Conservation (phyloP, 2,113 vertebrate species). For the Archilochus colubris region DNA sequence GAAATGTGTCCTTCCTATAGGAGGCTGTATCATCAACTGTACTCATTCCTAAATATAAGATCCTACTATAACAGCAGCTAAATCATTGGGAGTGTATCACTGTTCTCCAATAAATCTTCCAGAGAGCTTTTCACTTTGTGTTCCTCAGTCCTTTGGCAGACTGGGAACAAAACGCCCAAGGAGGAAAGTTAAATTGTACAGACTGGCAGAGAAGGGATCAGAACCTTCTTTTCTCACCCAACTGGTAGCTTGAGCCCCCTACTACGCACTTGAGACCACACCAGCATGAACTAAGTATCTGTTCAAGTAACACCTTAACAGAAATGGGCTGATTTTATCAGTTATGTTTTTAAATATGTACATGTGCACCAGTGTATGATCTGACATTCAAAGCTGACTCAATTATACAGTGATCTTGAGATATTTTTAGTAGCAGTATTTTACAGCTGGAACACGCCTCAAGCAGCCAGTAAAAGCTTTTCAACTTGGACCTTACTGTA, state of each 20-base stretch:
- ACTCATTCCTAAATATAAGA: not conserved
- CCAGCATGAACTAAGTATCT: not conserved
- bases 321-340: not conserved
- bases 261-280: not conserved
- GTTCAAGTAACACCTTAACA: not conserved
- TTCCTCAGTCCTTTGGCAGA: not conserved
- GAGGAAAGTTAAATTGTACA: not conserved
- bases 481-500: not conserved
- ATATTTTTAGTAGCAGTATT: constrained; percentile 3
- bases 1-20: not conserved
- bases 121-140: not conserved
- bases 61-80: not conserved
- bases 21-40: not conserved
- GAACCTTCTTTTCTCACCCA: not conserved
- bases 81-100: not conserved
- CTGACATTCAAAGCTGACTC: constrained; percentile 15
- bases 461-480: not conserved
- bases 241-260: not conserved
- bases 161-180: not conserved
- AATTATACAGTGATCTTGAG: not conserved
- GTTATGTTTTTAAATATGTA: not conserved
- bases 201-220: not conserved
- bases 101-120: not conserved
- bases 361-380: not conserved
- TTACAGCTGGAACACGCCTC: not conserved